Conservation (phyloP, 1,140 invertebrate species). For the Drosophila orena region DNA sequence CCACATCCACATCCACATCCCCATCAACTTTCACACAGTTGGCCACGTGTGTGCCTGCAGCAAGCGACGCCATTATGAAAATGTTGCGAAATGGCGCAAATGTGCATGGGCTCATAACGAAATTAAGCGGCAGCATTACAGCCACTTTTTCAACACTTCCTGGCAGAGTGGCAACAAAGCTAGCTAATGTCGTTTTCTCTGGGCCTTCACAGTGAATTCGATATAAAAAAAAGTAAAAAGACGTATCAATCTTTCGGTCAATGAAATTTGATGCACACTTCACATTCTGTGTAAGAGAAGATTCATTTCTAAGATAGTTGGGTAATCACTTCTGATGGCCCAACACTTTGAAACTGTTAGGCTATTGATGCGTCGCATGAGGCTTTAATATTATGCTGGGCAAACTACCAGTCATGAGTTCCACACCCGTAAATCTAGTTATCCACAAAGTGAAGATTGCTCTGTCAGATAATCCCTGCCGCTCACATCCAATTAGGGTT, state of each 20-base stretch:
- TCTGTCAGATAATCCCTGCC: slow-evolving; percentile 3
- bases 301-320: neutral
- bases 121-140: slow-evolving; percentile 64
- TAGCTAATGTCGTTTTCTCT: slow-evolving; percentile 16
- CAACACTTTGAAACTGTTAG: neutral
- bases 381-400: neutral
- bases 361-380: neutral
- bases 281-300: too few relatives aligned
- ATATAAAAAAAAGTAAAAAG: neutral
- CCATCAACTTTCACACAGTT: neutral
- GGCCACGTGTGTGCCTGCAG: slow-evolving; percentile 19
- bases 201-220: slow-evolving; percentile 2
- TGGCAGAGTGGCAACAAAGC: slow-evolving; percentile 23
- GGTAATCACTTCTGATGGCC: neutral
- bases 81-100: slow-evolving; percentile 79
- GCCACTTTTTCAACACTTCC: slow-evolving; percentile 52
- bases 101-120: slow-evolving; percentile 76
- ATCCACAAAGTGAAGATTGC: neutral
- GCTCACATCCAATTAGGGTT: slow-evolving; percentile 10
- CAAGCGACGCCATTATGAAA: slow-evolving; percentile 70
- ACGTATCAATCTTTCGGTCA: neutral
- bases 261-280: neutral
- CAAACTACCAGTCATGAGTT: neutral
- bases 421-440: neutral
- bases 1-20: neutral